A percentile compares a stretch with the other conserved stretches of the same genome.
Evolutionary conservation across 2,113 vertebrate genomes (phyloP).

Genomic region (Mesitornis unicolor): DNA sequence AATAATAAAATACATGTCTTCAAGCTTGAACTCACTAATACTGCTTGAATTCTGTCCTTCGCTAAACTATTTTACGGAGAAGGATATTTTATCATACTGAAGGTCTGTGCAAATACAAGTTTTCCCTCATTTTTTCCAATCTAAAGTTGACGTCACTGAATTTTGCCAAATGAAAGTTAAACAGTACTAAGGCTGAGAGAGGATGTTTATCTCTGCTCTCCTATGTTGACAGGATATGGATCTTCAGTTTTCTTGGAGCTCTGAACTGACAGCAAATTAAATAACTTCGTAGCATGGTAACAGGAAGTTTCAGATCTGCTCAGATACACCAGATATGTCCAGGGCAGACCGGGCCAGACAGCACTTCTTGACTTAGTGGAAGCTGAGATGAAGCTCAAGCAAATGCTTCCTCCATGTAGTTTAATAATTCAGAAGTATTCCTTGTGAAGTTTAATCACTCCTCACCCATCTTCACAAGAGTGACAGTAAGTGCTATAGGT

Average conservation of each 20-base stretch:
- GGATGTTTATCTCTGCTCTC: neutral
- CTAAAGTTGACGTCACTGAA: neutral
- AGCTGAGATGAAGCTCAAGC: neutral
- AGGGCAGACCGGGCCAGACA: neutral
- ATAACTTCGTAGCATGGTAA: neutral
- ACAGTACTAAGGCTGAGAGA: neutral
- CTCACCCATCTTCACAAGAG: neutral
- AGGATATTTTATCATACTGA: neutral
- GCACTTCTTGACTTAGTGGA: neutral
- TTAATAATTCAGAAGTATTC: too few relatives aligned
- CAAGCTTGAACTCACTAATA: neutral
- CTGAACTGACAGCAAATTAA: neutral
- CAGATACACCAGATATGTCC: neutral
- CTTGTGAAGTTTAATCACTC: neutral
- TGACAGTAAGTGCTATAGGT: neutral
- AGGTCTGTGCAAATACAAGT: neutral
- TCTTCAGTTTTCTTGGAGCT: neutral
- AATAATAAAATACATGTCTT: neutral
- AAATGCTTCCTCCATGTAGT: neutral
- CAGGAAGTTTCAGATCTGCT: neutral
- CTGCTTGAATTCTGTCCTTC: neutral
- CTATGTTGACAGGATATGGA: neutral
- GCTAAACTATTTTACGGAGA: neutral
- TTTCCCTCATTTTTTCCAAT: neutral
- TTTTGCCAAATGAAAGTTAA: neutral